Conservation (phyloP, 2,113 vertebrate genomes). For the Arvicanthis niloticus region DNA sequence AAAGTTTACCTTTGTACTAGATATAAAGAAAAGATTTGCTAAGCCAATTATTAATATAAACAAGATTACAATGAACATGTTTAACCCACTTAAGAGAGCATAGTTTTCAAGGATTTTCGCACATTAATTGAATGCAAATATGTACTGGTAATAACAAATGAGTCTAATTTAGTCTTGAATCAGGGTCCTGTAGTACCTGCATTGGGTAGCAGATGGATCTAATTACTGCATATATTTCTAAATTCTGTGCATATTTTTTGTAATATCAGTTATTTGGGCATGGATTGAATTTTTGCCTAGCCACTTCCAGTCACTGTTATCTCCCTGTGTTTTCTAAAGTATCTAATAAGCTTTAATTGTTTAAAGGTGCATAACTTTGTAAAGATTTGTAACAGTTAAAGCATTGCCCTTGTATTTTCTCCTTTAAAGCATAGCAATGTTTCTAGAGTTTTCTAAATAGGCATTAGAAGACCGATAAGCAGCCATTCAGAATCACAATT, state of each 20-base stretch:
- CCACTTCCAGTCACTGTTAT: constrained; percentile 11
- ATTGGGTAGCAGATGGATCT: constrained; percentile 72
- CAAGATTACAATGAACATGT: constrained; percentile 81
- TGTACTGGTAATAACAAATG: constrained; percentile 79
- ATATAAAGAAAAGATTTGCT: constrained; percentile 83
- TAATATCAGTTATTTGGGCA: constrained; percentile 20
- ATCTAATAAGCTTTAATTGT: neutral
- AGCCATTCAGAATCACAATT: neutral
- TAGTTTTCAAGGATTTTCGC: constrained; percentile 81
- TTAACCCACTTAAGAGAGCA: constrained; percentile 81
- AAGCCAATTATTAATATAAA: constrained; percentile 84
- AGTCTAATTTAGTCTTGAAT: constrained; percentile 79
- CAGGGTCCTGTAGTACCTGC: constrained; percentile 67
- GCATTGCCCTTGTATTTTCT: neutral
- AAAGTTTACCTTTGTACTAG: constrained; percentile 83
- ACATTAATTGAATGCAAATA: constrained; percentile 83
- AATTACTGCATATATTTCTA: constrained; percentile 76
- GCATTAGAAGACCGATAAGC: neutral
- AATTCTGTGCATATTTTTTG: constrained; percentile 59
- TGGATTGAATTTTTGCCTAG: constrained; percentile 52
- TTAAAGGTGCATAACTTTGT: neutral
- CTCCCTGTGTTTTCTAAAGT: constrained; percentile 28
- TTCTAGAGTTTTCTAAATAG: neutral
- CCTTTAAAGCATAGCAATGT: neutral
- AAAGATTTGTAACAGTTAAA: neutral